Evolutionary conservation across 2,888 invertebrate genomes (phyloP).

Genomic region (Polydrusus tereticollis): DNA sequence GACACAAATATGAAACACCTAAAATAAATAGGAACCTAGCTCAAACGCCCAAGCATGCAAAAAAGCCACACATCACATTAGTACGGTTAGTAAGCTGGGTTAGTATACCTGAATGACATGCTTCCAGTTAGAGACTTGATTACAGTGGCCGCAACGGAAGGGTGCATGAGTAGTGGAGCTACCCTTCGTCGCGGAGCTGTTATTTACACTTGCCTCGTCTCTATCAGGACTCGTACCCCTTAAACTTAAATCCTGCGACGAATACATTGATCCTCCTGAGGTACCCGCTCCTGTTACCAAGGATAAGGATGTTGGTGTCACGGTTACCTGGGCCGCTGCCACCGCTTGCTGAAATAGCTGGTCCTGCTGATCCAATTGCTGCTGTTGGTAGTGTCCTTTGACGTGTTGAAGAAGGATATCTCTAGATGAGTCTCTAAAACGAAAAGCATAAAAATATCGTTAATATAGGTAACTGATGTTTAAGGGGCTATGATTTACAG

Average conservation of each 20-base stretch:
- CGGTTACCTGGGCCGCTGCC: constrained; percentile 35
- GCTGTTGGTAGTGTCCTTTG: constrained; percentile 72
- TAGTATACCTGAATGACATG: constrained; percentile 85
- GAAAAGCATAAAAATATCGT: too few relatives aligned
- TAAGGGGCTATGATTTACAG: too few relatives aligned
- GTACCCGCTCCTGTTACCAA: constrained; percentile 23
- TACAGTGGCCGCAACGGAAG: constrained; percentile 83
- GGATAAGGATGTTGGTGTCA: constrained; percentile 27
- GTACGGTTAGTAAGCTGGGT: constrained; percentile 64
- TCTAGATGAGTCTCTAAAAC: constrained; percentile 73
- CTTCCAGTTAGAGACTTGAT: constrained; percentile 87
- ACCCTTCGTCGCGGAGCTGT: constrained; percentile 59
- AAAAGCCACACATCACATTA: constrained; percentile 49
- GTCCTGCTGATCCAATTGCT: constrained; percentile 27
- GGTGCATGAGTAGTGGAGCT: constrained; percentile 68
- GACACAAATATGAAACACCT: too few relatives aligned
- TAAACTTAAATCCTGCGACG: constrained; percentile 54
- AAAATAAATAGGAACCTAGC: background rate
- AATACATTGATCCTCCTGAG: constrained; percentile 8
- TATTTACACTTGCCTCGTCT: constrained; percentile 71
- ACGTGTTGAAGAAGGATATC: constrained; percentile 77
- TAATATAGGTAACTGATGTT: too few relatives aligned
- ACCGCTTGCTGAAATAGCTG: constrained; percentile 31
- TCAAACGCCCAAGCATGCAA: constrained; percentile 15
- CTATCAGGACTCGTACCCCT: constrained; percentile 62